Evolutionary conservation across 2,797 vertebrate species (phyloP), one percentile per base, ranked within the genome.

Genomic region (Cyclura pinguis): DNA sequence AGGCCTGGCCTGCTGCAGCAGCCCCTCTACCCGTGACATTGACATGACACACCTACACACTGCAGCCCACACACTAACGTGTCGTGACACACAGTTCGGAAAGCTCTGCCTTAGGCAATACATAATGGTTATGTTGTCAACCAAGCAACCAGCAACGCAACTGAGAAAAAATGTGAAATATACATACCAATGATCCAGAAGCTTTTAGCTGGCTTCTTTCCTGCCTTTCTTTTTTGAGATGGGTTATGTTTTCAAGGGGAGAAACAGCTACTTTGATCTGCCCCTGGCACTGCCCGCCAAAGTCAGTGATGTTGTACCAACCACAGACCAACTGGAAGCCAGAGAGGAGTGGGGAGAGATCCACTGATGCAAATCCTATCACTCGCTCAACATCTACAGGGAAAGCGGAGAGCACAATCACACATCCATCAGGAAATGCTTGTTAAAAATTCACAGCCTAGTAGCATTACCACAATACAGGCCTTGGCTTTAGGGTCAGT

Each of bases 261-360:
- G 98, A 98, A 93, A 99, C 14, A 0, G 99, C 98, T 74, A 99
- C 98, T 96, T 99, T 99, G 52, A 99, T 96, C 96, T 99, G 99
- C 6, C 99, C 99, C 18, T 98, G 98, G 96, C 99, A 99, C 91
- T 98, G 98, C 14, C 99, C 98, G 0, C 97, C 97, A 95, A 99
- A 98, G 94, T 99, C 99, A 0, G 97, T 98, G 93, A 99, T 98
- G 92, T 99, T 99, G 97, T 99, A 99, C 99, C 99, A 99, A 18
- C 99, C 99, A 0, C 98, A 99, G 91, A 99, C 97, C 0, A 98
- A 98, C 92, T 97, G 98, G 96, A 99, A 99, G 89, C 99, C 99
- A 18, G 98, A 98, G 0, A 99, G 97, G 69, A 99, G 98, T 0
- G 98, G 98, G 27, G 98, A 98, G 42, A 99, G 98, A 95, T 99